Percentiles rank a stretch among this genome's conserved stretches.
Evolutionary conservation across 2,797 vertebrate species (phyloP).

Genomic region (Poecilia picta): DNA sequence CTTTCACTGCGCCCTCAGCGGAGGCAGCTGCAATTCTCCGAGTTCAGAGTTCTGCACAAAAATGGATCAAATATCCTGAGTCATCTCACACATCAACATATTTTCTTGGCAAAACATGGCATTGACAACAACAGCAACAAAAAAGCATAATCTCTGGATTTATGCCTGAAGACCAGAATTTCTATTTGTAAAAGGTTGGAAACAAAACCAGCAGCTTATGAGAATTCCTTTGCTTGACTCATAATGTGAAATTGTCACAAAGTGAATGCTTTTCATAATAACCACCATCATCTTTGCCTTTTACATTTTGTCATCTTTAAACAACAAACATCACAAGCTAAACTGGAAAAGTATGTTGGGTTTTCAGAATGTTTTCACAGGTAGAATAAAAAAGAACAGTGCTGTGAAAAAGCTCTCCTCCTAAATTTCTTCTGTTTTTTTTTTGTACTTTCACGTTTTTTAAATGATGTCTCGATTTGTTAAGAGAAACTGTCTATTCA

Average conservation of each 20-base stretch:
- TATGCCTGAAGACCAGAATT: neutral
- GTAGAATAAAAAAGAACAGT: neutral
- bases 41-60: slow-evolving; percentile 12
- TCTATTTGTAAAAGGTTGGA: neutral
- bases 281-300: neutral
- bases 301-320: neutral
- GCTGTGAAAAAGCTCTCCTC: neutral
- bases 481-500: neutral
- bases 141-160: neutral
- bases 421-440: neutral
- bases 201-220: neutral
- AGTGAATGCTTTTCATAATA: neutral
- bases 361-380: neutral
- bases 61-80: slow-evolving; percentile 18
- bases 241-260: neutral
- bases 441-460: neutral
- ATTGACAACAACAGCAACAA: neutral
- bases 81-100: slow-evolving; percentile 19
- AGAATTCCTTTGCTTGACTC: too few species aligned
- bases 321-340: neutral
- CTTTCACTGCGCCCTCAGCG: slow-evolving; percentile 27
- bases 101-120: slow-evolving; percentile 1
- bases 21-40: slow-evolving; percentile 21
- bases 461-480: neutral
- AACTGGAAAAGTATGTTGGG: neutral